phyloP scores from a whole-genome alignment of 2,113 vertebrate species.

The Zosterops hypoxanthus region DNA sequence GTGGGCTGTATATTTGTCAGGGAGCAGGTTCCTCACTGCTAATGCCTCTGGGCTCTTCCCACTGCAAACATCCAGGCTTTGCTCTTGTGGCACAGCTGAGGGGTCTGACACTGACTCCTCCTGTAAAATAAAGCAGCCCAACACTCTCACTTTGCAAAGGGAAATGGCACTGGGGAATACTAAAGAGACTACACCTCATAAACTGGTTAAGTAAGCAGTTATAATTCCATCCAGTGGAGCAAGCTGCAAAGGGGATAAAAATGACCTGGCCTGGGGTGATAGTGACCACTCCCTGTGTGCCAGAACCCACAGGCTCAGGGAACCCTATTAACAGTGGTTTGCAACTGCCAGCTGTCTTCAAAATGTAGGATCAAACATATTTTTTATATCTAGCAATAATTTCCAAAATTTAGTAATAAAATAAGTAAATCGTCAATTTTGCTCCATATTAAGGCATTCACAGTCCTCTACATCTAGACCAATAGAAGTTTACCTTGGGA shows the following conservation, averaged over 20 bases:
- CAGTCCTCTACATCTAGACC: neutral
- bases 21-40: neutral
- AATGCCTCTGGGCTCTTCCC: neutral
- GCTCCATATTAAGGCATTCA: neutral
- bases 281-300: fast-evolving
- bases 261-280: neutral
- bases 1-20: neutral
- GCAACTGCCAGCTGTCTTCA: neutral
- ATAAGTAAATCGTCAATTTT: neutral
- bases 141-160: neutral
- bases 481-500: neutral
- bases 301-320: neutral
- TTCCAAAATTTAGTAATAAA: neutral
- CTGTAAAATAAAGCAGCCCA: neutral
- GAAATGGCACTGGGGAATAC: neutral
- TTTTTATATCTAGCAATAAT: neutral
- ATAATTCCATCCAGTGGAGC: neutral
- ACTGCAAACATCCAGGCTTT: neutral
- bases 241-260: neutral
- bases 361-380: neutral
- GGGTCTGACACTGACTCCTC: neutral
- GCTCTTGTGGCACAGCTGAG: neutral
- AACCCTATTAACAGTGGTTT: neutral
- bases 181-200: neutral
- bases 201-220: neutral